phyloP scores from a whole-genome alignment of 2,797 vertebrate species.

The Malacoctenus gilli region DNA sequence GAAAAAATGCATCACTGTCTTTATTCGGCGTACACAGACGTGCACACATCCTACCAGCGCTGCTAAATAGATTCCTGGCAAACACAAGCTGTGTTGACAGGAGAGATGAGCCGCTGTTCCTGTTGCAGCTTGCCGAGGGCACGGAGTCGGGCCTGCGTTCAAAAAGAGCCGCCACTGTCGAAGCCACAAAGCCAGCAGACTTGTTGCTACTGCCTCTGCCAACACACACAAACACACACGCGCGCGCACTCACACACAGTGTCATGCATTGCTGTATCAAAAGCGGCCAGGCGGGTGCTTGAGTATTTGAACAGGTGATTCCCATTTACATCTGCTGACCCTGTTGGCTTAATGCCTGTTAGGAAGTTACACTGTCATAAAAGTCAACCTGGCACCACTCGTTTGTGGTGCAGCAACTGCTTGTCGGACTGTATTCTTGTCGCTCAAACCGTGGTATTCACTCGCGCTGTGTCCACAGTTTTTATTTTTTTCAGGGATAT shows the following conservation, averaged over 20 bases:
- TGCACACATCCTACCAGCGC: conserved; percentile 66
- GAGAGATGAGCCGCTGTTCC: conserved; percentile 79
- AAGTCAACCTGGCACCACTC: conserved; percentile 39
- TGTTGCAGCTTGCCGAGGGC: conserved; percentile 79
- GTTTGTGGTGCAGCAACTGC: conserved; percentile 3
- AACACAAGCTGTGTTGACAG: conserved; percentile 83
- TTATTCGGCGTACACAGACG: conserved; percentile 64
- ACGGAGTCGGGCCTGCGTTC: conserved; percentile 58
- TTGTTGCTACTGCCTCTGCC: conserved; percentile 76
- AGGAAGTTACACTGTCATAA: conserved; percentile 58
- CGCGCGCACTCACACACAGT: conserved; percentile 34
- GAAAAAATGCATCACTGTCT: conserved; percentile 63
- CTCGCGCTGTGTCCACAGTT: not conserved
- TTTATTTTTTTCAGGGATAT: not conserved
- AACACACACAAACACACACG: conserved; percentile 63
- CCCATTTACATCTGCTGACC: conserved; percentile 76
- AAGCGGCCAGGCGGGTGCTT: conserved; percentile 65
- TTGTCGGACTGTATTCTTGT: not conserved
- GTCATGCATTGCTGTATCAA: conserved; percentile 70
- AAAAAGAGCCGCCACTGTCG: conserved; percentile 70
- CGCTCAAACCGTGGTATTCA: not conserved
- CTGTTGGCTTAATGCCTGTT: conserved; percentile 63
- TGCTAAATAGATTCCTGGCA: conserved; percentile 78
- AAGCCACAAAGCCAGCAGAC: conserved; percentile 74
- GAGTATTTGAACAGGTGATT: conserved; percentile 87